These are phyloP conservation scores for Drosophila athabasca DNA, from an alignment of 1,140 invertebrate genomes.

Conservation along the genomic window DNA sequence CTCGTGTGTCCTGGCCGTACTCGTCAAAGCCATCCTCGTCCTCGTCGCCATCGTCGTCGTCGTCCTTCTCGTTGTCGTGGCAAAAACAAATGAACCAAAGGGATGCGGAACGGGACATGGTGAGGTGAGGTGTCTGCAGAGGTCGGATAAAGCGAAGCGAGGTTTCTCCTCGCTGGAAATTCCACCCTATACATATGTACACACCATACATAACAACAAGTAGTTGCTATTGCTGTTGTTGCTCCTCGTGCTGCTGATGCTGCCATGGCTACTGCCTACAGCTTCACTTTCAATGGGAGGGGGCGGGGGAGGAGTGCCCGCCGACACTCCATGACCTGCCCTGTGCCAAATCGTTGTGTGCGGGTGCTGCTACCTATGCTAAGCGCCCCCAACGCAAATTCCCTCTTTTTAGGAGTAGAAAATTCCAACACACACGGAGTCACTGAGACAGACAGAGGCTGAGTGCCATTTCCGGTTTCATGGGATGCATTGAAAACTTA, in stretches of 20 bases:
- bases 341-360: conserved; percentile 26
- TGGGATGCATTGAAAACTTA: conserved; percentile 55
- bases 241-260: conserved; percentile 33
- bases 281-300: conserved; percentile 45
- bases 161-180: conserved; percentile 19
- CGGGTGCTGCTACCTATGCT: background rate
- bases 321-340: conserved; percentile 42
- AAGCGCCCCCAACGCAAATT: too few species aligned
- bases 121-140: conserved; percentile 19
- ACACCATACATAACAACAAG: conserved; percentile 53
- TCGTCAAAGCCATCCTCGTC: conserved; percentile 50
- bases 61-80: conserved; percentile 38
- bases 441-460: background rate
- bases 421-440: conserved; percentile 35
- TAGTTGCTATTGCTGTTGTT: conserved; percentile 45
- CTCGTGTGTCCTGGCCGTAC: conserved; percentile 45
- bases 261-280: conserved; percentile 25
- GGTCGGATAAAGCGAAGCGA: conserved; percentile 12
- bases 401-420: conserved; percentile 7
- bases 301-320: too few species aligned
- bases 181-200: background rate
- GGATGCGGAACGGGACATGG: conserved; percentile 20
- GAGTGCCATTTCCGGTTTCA: conserved; percentile 60
- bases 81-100: conserved; percentile 49
- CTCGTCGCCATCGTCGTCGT: conserved; percentile 36